Conservation (phyloP, 1,140 invertebrate genomes). For the Saccostrea glomerata region DNA sequence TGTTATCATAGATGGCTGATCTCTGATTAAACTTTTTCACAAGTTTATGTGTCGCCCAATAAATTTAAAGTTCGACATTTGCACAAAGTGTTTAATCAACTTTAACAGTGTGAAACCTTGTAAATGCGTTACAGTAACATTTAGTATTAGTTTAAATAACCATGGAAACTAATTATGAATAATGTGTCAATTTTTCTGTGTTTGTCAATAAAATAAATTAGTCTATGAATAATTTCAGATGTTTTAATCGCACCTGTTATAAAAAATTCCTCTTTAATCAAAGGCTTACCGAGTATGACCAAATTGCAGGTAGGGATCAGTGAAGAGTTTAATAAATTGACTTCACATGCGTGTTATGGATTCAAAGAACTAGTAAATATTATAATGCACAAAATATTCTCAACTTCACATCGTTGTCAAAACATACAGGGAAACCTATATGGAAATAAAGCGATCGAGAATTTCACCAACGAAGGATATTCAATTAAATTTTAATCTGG, state of each 20-base stretch:
- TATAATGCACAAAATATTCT: background rate
- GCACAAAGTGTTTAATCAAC: background rate
- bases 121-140: no score
- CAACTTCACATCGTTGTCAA: background rate
- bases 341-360: background rate
- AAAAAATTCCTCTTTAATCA: no score
- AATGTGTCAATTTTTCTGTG: no score
- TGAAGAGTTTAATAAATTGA: background rate
- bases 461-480: constrained; percentile 7
- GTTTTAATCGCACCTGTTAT: no score
- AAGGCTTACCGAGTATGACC: no score
- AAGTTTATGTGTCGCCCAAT: background rate
- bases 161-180: no score
- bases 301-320: no score
- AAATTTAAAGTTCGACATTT: background rate
- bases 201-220: no score
- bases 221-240: no score
- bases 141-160: no score
- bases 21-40: background rate
- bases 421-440: background rate
- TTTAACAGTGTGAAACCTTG: no score
- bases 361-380: background rate
- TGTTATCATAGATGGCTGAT: background rate
- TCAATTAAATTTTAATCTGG: constrained; percentile 29
- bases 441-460: background rate